Percentiles rank a stretch among this genome's conserved stretches.
Conservation (phyloP, 2,113 vertebrate genomes). For the Pagrus major region DNA sequence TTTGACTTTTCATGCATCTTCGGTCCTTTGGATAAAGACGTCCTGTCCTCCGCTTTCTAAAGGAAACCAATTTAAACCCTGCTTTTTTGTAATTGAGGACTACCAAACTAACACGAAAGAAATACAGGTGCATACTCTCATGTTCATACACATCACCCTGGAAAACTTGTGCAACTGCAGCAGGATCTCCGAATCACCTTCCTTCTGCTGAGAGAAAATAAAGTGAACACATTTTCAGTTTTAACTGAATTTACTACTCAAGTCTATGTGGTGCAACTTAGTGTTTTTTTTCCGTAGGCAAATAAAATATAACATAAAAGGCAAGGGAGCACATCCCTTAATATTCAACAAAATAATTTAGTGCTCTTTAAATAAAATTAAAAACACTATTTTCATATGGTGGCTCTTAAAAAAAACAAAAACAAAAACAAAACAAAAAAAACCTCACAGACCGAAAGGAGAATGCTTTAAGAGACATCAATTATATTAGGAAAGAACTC, state of each 20-base stretch:
- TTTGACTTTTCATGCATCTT: slow-evolving; percentile 51
- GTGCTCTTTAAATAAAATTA: slow-evolving; percentile 81
- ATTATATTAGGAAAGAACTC: slow-evolving; percentile 78
- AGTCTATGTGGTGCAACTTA: slow-evolving; percentile 75
- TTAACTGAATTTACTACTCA: slow-evolving; percentile 73
- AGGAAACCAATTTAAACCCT: slow-evolving; percentile 66
- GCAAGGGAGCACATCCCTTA: slow-evolving; percentile 74
- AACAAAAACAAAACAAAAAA: slow-evolving; percentile 51
- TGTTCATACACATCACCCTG: slow-evolving; percentile 73
- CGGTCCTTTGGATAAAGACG: slow-evolving; percentile 16
- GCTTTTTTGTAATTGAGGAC: slow-evolving; percentile 61
- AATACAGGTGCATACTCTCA: slow-evolving; percentile 72
- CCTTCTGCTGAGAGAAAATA: slow-evolving; percentile 77
- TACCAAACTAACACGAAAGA: slow-evolving; percentile 72
- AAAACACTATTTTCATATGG: slow-evolving; percentile 81
- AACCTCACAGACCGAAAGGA: slow-evolving; percentile 71
- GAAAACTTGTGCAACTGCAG: slow-evolving; percentile 80
- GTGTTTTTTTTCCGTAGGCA: slow-evolving; percentile 69
- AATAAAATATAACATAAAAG: slow-evolving; percentile 76
- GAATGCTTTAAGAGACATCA: slow-evolving; percentile 77
- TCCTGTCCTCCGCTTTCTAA: slow-evolving; percentile 42
- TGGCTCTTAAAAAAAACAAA: slow-evolving; percentile 71
- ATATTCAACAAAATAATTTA: slow-evolving; percentile 82
- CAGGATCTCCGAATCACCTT: slow-evolving; percentile 54
- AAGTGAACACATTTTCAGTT: slow-evolving; percentile 79